Percentiles rank a stretch among this genome's conserved stretches.
Evolutionary conservation across 1,140 invertebrate genomes (phyloP).

Genomic region (Drosophila repletoides): DNA sequence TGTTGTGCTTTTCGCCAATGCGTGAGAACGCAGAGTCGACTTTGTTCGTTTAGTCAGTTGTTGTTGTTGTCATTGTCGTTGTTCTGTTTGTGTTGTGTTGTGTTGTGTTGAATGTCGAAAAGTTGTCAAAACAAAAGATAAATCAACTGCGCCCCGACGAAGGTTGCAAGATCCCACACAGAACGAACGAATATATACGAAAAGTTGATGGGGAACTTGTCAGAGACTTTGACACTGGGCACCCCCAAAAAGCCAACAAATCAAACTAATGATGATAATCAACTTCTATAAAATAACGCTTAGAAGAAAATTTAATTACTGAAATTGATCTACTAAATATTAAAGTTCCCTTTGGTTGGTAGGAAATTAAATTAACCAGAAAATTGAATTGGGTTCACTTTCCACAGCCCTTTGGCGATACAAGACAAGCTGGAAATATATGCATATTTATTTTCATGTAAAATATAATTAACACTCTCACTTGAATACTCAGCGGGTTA

Average conservation of each 20-base stretch:
- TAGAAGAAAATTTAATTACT: neutral
- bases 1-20: constrained; percentile 53
- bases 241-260: constrained; percentile 8
- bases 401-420: no score
- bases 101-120: constrained; percentile 39
- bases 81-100: constrained; percentile 45
- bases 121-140: constrained; percentile 79
- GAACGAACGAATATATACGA: constrained; percentile 2
- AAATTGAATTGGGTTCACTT: no score
- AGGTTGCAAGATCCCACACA: constrained; percentile 10
- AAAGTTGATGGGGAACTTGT: constrained; percentile 4
- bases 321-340: no score
- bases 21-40: constrained; percentile 70
- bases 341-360: no score
- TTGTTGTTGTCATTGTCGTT: constrained; percentile 31
- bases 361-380: no score
- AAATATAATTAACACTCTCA: no score
- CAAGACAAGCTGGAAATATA: no score
- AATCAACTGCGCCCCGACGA: constrained; percentile 65
- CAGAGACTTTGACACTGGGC: neutral
- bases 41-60: constrained; percentile 48
- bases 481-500: no score
- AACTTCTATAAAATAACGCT: constrained; percentile 39
- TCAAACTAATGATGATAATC: constrained; percentile 48
- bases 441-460: no score